Evolutionary conservation across 2,797 vertebrate genomes (phyloP).

Genomic region (Halcyon smyrnensis): DNA sequence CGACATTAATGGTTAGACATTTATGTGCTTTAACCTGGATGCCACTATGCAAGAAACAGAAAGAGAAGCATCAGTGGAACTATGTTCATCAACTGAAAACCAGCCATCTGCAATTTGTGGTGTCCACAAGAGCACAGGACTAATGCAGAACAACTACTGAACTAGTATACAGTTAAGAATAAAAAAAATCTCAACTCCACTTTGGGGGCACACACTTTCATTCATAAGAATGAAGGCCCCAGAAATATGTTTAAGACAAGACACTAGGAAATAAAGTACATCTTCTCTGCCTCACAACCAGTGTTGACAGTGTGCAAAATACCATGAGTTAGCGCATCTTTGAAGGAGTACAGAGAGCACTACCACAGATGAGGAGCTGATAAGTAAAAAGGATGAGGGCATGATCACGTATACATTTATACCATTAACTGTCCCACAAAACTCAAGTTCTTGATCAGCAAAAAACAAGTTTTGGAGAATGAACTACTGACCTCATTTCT

Average conservation of each 20-base stretch:
- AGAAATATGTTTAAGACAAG: background rate
- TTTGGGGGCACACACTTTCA: background rate
- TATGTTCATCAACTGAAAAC: background rate
- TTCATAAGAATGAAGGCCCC: background rate
- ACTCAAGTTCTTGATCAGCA: background rate
- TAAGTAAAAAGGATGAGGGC: background rate
- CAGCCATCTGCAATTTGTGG: background rate
- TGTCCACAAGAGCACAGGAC: background rate
- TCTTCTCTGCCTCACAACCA: background rate
- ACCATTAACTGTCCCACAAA: background rate
- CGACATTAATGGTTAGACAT: background rate
- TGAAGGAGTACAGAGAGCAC: background rate
- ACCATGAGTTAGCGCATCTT: background rate
- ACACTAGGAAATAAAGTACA: background rate
- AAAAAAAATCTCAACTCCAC: background rate
- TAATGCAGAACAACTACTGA: background rate
- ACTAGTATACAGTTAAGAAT: background rate
- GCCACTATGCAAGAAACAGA: fast-evolving
- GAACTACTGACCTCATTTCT: background rate
- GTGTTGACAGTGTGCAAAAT: background rate
- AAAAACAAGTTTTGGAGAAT: background rate
- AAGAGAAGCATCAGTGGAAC: background rate
- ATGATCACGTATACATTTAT: background rate
- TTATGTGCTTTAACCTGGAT: background rate
- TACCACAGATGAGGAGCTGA: background rate